A percentile compares a stretch with the other conserved stretches of the same genome.
Evolutionary conservation across 2,888 invertebrate genomes (phyloP).

Genomic region (Cerastis leucographa): DNA sequence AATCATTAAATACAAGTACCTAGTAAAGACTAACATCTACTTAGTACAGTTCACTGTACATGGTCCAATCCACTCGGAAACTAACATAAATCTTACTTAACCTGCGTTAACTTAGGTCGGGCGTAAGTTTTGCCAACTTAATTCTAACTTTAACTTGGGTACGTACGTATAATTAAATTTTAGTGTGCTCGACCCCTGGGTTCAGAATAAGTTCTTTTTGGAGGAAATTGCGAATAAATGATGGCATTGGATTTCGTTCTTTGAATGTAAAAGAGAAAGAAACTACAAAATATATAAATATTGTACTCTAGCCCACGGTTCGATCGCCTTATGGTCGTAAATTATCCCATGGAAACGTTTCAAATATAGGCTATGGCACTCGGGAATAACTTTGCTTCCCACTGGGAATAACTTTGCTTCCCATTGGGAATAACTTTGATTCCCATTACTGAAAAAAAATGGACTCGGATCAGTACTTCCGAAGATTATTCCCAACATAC

Average conservation of each 20-base stretch:
- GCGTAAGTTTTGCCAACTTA: conserved; percentile 79
- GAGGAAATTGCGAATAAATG: conserved; percentile 36
- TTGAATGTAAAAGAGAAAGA: not conserved
- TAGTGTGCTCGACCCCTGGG: conserved; percentile 50
- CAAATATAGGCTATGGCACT: not conserved
- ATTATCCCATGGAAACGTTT: not conserved
- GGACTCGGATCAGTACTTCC: not conserved
- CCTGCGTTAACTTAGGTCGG: conserved; percentile 76
- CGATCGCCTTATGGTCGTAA: not conserved
- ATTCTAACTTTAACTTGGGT: conserved; percentile 77
- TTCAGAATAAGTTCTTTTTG: conserved; percentile 44
- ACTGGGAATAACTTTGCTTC: not conserved
- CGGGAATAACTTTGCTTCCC: too few species aligned
- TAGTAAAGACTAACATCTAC: conserved; percentile 17
- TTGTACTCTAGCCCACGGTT: not conserved
- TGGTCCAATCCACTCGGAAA: conserved; percentile 72
- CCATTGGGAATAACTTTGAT: too few species aligned
- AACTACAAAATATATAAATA: not conserved
- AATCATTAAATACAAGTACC: conserved; percentile 32
- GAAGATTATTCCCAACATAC: not conserved
- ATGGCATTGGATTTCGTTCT: conserved; percentile 1
- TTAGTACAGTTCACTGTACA: conserved; percentile 38
- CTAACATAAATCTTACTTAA: conserved; percentile 84
- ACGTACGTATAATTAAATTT: conserved; percentile 72
- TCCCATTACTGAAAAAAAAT: too few species aligned